These are phyloP conservation scores for Sinocyclocheilus rhinocerous DNA, from an alignment of 2,113 vertebrate species.

Conservation along the genomic window DNA sequence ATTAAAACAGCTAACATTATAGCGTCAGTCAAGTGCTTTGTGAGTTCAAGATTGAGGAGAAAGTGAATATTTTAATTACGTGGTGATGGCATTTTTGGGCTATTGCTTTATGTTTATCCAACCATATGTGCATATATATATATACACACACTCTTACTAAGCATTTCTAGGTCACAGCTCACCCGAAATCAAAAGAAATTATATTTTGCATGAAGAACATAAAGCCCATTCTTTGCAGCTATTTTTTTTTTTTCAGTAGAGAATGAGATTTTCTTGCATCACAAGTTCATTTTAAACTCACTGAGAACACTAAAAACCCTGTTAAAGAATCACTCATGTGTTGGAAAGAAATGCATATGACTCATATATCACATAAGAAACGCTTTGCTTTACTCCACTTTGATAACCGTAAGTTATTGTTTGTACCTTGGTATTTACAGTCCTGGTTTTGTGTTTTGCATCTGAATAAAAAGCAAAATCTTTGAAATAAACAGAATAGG, in stretches of 20 bases:
- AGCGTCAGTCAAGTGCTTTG: neutral
- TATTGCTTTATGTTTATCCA: neutral
- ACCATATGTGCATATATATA: too few relatives aligned
- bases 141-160: too few relatives aligned
- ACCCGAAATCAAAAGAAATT: too few relatives aligned
- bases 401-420: neutral
- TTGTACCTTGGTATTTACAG: neutral
- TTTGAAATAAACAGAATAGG: slow-evolving; percentile 10
- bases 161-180: too few relatives aligned
- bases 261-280: too few relatives aligned
- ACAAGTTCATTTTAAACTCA: too few relatives aligned
- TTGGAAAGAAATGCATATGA: neutral
- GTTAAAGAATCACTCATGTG: neutral
- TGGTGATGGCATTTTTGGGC: neutral
- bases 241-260: too few relatives aligned
- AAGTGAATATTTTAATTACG: neutral
- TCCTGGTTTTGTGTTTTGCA: neutral
- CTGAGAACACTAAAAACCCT: too few relatives aligned
- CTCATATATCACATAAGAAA: too few relatives aligned
- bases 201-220: too few relatives aligned
- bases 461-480: neutral
- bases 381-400: neutral
- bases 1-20: neutral
- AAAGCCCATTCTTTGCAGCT: too few relatives aligned
- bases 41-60: neutral